Evolutionary conservation across 1,140 invertebrate species (phyloP), one percentile per base, ranked within the genome.

Genomic region (Drosophila saltans): DNA sequence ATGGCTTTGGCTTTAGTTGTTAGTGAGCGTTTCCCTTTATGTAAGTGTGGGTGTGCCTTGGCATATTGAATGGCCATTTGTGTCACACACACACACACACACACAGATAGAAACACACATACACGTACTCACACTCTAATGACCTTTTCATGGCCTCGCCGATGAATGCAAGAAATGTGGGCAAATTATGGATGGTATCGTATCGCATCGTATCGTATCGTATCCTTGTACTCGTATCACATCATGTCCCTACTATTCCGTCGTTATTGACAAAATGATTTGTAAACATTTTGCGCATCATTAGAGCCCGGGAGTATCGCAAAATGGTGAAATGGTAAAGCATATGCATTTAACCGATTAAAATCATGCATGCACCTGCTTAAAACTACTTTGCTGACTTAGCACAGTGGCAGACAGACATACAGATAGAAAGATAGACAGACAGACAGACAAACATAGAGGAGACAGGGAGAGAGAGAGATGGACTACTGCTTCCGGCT

Each of bases 251-350:
- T 69, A 70, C 67, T 56, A 68, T 66, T 65, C 76, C 72, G 73
- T 72, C 72, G 85, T 78, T 89, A 89, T 89, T 89, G 84, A 89
- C 84, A 89, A 89, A 89, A 89, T 89, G 84, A 89, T 89, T 89
- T 89, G 84, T 89, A 89, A 89, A 89, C 85, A 89, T 89, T 89
- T 89, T 89, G 81, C 84, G 80, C 85, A 88, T 89, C 84, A 89
- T 89, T 89, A 89, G 84, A 62, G 10, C 45, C 24, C 45, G 45
- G 21, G 16, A 26, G 21, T 21, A 45, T 1, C 4, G 21, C 45
- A 48, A 48, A 21, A 48, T 48, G 33, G 33, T 48, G 16, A 48
- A 58, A 59, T 52, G 57, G 57, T 67, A 82, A 73, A 65, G 69
- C 65, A 56, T 79, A 69, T 74, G 73, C 73, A 88, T 88, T 89